These are phyloP conservation scores for Conger conger DNA, from an alignment of 2,113 vertebrate species.

Conservation along the genomic window DNA sequence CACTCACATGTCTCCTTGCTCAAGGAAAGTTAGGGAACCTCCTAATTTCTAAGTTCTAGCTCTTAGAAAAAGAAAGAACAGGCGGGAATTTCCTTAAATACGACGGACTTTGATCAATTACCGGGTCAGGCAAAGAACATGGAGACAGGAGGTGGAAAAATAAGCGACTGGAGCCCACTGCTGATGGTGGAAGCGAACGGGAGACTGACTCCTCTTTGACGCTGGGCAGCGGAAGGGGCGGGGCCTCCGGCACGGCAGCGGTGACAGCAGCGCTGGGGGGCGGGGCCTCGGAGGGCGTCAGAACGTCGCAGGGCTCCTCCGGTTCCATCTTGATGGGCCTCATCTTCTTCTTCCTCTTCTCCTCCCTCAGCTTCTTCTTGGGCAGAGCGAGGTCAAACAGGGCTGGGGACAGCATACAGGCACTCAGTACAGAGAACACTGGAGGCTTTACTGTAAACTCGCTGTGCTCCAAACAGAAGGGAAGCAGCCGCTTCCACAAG, in stretches of 20 bases:
- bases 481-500: too few relatives aligned
- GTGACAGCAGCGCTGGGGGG: slow-evolving; percentile 48
- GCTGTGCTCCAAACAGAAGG: too few relatives aligned
- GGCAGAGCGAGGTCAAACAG: slow-evolving; percentile 84
- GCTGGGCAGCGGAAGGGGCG: slow-evolving; percentile 70
- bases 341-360: slow-evolving; percentile 87
- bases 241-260: slow-evolving; percentile 68
- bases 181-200: too few relatives aligned
- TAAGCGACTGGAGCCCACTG: too few relatives aligned
- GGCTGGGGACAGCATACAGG: slow-evolving; percentile 52
- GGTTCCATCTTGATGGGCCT: slow-evolving; percentile 84
- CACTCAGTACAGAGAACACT: not conserved
- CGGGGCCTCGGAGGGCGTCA: slow-evolving; percentile 61
- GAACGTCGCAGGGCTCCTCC: slow-evolving; percentile 82
- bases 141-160: too few relatives aligned
- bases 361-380: slow-evolving; percentile 89
- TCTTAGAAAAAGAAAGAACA: too few relatives aligned
- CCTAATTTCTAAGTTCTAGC: too few relatives aligned
- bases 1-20: too few relatives aligned
- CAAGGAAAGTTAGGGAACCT: too few relatives aligned
- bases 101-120: too few relatives aligned
- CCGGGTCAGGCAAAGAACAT: too few relatives aligned
- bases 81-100: too few relatives aligned
- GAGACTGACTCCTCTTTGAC: slow-evolving; percentile 92
- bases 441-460: not conserved